Evolutionary conservation across 1,140 invertebrate species (phyloP), one percentile per base, ranked within the genome.

Genomic region (Eubasilissa regina): DNA sequence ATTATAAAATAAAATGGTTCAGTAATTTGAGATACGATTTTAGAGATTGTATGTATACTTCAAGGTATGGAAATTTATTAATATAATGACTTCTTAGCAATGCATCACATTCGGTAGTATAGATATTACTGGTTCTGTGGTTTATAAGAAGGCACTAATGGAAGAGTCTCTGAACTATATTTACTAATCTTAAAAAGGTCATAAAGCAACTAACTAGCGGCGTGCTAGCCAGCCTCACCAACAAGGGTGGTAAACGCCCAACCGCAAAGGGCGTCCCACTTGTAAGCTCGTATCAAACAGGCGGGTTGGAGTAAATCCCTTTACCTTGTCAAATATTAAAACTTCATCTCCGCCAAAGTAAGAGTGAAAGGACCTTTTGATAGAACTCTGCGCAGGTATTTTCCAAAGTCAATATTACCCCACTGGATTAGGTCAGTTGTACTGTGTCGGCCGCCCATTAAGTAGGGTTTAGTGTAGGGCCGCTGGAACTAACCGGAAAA

Each of bases 291-390:
- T 58, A 58, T 58, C 55, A 58, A 58, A 58, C 55, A 58, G 21
- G n/a, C 55, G 17, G 60, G 19, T 13, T 10, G 7, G 35, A 64
- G 60, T 35, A 64, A 64, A 64, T 64, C 60, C 60, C 0, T 19
- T 64, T 64, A 64, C 60, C 60, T 64, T 64, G 60, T 64, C 60
- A 64, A 64, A 64, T 64, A 64, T 64, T 64, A 64, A 64, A 64
- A 64, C 60, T 64, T 35, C 25, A 19, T 12, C 13, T 25, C 13
- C 60, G 13, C 10, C 60, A 25, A 43, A 64, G 35, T 21, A 25
- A 64, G 21, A 25, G 21, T n/a, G 35, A 64, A 13, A 44, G 55
- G 17, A 4, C 55, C 55, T 58, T 58, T 15, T 58, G 55, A 58
- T 58, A 21, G 55, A 21, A 58, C 15, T 58, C 35, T 19, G 60